Conservation (phyloP, 2,797 vertebrate genomes). For the Nyctalus aviator region DNA sequence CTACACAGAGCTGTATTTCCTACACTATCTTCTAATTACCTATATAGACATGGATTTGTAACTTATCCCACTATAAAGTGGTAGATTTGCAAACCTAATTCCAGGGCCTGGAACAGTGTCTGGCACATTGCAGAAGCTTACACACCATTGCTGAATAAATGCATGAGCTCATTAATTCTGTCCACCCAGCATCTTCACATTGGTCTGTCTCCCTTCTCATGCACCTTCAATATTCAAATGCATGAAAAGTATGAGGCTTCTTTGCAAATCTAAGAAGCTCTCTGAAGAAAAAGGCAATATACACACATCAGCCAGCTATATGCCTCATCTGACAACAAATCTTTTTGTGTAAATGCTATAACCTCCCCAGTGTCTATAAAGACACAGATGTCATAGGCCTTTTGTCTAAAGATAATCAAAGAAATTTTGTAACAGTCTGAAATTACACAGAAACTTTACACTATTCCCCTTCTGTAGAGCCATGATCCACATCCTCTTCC, state of each 20-base stretch:
- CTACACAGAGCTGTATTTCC: not conserved
- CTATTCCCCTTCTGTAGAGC: not conserved
- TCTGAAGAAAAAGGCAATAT: not conserved
- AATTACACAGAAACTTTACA: not conserved
- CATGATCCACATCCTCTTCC: not conserved
- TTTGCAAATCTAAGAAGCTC: conserved; percentile 30
- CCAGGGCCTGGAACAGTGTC: not conserved
- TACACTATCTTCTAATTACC: not conserved
- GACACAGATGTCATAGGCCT: not conserved
- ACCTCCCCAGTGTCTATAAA: not conserved
- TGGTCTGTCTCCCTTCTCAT: not conserved
- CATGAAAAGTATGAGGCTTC: not conserved
- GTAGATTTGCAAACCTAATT: conserved; percentile 47
- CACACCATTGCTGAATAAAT: not conserved
- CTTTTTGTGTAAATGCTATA: not conserved
- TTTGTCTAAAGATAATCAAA: not conserved
- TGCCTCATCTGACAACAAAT: not conserved
- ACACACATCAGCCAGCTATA: not conserved
- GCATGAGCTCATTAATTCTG: not conserved
- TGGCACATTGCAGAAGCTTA: not conserved
- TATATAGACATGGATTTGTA: not conserved
- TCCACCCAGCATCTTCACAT: not conserved
- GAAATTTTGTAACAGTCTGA: not conserved
- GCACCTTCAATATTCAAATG: not conserved
- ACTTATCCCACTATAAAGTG: not conserved